phyloP scores from a whole-genome alignment of 2,113 vertebrate genomes.

The Sinocyclocheilus rhinocerous region DNA sequence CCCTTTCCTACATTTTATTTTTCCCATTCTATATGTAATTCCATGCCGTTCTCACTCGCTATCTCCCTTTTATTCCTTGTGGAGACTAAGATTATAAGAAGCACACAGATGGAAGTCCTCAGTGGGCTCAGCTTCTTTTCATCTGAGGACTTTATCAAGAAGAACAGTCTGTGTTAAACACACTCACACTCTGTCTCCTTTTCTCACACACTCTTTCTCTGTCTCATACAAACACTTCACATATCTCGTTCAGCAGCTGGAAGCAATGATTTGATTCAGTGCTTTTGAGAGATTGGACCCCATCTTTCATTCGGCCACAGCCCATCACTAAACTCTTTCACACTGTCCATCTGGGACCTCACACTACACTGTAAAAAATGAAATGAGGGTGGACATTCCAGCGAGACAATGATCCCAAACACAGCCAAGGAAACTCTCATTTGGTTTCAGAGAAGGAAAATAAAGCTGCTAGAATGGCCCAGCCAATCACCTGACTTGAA shows the following conservation, averaged over 20 bases:
- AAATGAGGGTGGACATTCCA: too few relatives aligned
- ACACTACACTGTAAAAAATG: not conserved
- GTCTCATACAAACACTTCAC: constrained; percentile 14
- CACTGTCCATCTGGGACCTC: constrained; percentile 60
- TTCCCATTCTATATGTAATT: constrained; percentile 37
- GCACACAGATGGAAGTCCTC: constrained; percentile 23
- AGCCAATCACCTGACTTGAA: too few relatives aligned
- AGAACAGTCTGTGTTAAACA: constrained; percentile 41
- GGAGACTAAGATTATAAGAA: constrained; percentile 42
- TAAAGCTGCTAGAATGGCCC: too few relatives aligned
- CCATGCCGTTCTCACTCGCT: constrained; percentile 38
- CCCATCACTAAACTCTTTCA: constrained; percentile 59
- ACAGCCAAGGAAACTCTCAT: too few relatives aligned
- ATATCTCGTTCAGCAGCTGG: constrained; percentile 59
- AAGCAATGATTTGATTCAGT: constrained; percentile 67
- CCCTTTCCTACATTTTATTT: constrained; percentile 40
- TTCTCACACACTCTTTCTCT: constrained; percentile 3
- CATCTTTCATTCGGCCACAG: constrained; percentile 53
- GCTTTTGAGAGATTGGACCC: constrained; percentile 59
- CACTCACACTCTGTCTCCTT: constrained; percentile 14
- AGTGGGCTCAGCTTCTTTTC: constrained; percentile 31
- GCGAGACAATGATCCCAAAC: too few relatives aligned
- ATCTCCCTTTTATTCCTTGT: constrained; percentile 12
- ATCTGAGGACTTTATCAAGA: constrained; percentile 44
- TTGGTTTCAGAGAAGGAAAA: too few relatives aligned